phyloP scores from a whole-genome alignment of 2,797 vertebrate genomes.

The Sebastes alutus region DNA sequence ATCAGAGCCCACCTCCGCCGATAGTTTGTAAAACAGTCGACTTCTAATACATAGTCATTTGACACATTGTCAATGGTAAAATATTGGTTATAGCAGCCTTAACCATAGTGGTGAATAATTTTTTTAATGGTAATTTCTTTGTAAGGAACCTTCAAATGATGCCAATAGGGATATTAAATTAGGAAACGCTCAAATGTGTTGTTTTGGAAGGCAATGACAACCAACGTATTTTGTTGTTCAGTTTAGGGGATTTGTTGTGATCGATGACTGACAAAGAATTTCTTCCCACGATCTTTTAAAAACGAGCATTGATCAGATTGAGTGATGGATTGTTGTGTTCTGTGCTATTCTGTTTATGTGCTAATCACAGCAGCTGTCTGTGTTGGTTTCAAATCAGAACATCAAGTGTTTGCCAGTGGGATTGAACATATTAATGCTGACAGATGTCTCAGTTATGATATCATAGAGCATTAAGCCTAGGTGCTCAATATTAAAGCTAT shows the following conservation, averaged over 20 bases:
- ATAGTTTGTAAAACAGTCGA: no score
- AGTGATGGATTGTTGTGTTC: slow-evolving; percentile 39
- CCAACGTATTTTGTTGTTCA: background rate
- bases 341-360: slow-evolving; percentile 34
- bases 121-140: background rate
- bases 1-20: no score
- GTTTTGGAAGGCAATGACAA: background rate
- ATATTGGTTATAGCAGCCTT: background rate
- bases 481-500: slow-evolving; percentile 9
- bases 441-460: slow-evolving; percentile 46
- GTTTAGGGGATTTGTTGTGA: slow-evolving; percentile 18
- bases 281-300: slow-evolving; percentile 27
- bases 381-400: slow-evolving; percentile 49
- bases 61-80: background rate
- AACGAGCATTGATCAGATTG: slow-evolving; percentile 36
- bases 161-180: background rate
- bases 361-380: slow-evolving; percentile 51
- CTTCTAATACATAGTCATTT: no score
- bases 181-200: background rate
- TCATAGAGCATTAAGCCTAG: background rate
- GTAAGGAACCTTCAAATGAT: background rate
- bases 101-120: background rate
- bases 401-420: slow-evolving; percentile 39
- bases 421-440: slow-evolving; percentile 49
- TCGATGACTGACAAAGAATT: background rate